A percentile compares a stretch with the other conserved stretches of the same genome.
These are phyloP conservation scores for Sacculina carcini DNA, from an alignment of 2,888 invertebrate genomes.

Conservation along the genomic window DNA sequence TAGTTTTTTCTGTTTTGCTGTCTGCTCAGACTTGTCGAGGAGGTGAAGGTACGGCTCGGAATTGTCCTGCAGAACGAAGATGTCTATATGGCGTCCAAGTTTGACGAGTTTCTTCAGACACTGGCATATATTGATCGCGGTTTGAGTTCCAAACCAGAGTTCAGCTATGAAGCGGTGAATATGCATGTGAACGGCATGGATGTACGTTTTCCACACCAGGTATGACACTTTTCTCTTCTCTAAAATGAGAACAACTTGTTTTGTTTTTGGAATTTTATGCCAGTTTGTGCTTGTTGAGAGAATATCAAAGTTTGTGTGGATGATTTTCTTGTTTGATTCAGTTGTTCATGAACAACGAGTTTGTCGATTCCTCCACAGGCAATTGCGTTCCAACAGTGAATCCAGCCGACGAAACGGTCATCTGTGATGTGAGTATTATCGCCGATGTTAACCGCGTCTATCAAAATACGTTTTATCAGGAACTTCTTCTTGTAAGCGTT, in stretches of 20 bases:
- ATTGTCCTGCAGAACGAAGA: constrained; percentile 61
- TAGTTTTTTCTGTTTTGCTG: too few relatives aligned
- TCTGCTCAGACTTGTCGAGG: constrained; percentile 46
- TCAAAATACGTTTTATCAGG: background rate
- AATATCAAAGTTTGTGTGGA: too few relatives aligned
- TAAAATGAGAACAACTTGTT: too few relatives aligned
- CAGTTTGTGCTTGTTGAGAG: too few relatives aligned
- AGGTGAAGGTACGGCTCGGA: constrained; percentile 52
- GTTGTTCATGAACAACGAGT: constrained; percentile 69
- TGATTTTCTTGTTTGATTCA: too few relatives aligned
- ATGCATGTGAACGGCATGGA: constrained; percentile 56
- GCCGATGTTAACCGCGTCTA: background rate
- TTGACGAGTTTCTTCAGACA: constrained; percentile 41
- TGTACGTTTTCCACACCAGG: constrained; percentile 57
- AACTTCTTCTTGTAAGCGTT: background rate
- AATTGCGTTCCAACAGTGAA: constrained; percentile 40
- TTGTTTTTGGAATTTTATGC: too few relatives aligned
- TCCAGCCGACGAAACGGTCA: constrained; percentile 54
- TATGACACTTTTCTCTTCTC: too few relatives aligned
- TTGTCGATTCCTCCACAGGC: constrained; percentile 41
- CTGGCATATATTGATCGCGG: constrained; percentile 10
- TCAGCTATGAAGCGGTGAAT: constrained; percentile 41
- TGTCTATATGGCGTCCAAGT: constrained; percentile 73
- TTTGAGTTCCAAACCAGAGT: constrained; percentile 11
- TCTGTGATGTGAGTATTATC: constrained; percentile 37